Percentiles rank a stretch among this genome's conserved stretches.
Conservation (phyloP, 30 jellyfish, hydroid and myxozoan species). For the Cassiopea andromeda region DNA sequence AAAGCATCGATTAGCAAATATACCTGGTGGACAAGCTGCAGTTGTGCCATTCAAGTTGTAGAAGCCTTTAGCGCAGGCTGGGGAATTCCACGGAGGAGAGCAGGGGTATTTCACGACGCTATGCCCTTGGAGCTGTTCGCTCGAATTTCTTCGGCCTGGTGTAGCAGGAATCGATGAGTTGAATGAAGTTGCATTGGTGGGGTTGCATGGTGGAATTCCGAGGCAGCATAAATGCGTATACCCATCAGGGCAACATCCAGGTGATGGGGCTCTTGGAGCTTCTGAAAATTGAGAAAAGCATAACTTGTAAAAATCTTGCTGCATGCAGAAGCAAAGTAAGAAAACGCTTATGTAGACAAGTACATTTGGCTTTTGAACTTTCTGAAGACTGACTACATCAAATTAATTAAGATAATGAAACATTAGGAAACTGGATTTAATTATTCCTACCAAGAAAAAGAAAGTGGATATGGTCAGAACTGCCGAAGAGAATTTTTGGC, state of each 20-base stretch:
- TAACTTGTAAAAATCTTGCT: too few relatives aligned
- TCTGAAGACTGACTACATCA: too few relatives aligned
- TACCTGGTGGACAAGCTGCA: conserved; percentile 75
- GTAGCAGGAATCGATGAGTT: neutral
- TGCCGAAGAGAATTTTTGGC: too few relatives aligned
- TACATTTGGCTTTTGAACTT: too few relatives aligned
- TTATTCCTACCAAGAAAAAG: too few relatives aligned
- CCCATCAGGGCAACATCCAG: conserved; percentile 66
- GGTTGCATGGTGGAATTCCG: conserved; percentile 45
- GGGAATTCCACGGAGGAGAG: conserved; percentile 77
- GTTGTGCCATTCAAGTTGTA: conserved; percentile 29
- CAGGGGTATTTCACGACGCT: conserved; percentile 47
- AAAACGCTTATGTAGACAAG: too few relatives aligned
- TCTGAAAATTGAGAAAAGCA: conserved; percentile 15
- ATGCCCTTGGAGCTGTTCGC: neutral
- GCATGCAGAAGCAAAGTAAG: too few relatives aligned
- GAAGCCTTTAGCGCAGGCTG: conserved; percentile 69
- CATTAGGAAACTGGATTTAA: too few relatives aligned
- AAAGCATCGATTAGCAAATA: neutral
- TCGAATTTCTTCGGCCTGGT: neutral
- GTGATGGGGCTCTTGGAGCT: conserved; percentile 65
- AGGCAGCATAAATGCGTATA: conserved; percentile 44
- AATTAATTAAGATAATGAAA: too few relatives aligned
- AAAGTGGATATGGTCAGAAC: too few relatives aligned
- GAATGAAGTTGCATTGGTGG: conserved; percentile 10